These are phyloP conservation scores for Reticulitermes lucifugus DNA, from an alignment of 2,888 invertebrate species.

Conservation along the genomic window DNA sequence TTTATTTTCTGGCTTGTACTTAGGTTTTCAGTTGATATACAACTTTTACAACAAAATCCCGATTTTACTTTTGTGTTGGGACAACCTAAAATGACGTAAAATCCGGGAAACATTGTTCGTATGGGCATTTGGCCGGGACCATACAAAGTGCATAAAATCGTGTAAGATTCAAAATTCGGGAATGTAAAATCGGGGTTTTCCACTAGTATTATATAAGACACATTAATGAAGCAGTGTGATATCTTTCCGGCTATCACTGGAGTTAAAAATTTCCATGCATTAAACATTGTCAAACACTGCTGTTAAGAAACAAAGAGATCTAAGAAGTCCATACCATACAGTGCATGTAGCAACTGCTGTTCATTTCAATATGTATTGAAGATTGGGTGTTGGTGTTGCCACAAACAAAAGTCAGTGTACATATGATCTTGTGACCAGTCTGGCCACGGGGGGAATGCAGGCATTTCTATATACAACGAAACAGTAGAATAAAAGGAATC, in stretches of 20 bases:
- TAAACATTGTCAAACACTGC: slow-evolving; percentile 15
- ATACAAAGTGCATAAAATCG: too few species aligned
- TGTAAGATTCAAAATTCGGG: too few species aligned
- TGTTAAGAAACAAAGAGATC: slow-evolving; percentile 21
- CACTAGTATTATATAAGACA: slow-evolving; percentile 29
- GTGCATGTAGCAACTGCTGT: slow-evolving; percentile 29
- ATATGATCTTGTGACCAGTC: slow-evolving; percentile 25
- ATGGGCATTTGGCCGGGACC: too few species aligned
- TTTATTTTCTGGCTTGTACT: slow-evolving; percentile 23
- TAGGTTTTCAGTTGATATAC: slow-evolving; percentile 34
- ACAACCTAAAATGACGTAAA: too few species aligned
- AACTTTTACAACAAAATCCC: background rate
- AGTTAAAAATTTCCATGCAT: slow-evolving; percentile 28
- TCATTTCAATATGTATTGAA: slow-evolving; percentile 13
- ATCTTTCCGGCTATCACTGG: slow-evolving; percentile 46
- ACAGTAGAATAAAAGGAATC: slow-evolving; percentile 21
- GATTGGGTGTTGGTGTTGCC: background rate
- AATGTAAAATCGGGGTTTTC: too few species aligned
- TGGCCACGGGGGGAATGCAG: slow-evolving; percentile 36
- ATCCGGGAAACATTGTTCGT: too few species aligned
- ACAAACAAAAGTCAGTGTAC: slow-evolving; percentile 36
- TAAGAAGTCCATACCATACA: slow-evolving; percentile 34
- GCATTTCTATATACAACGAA: slow-evolving; percentile 12
- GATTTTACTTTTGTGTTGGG: too few species aligned
- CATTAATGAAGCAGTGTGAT: slow-evolving; percentile 48